phyloP scores from a whole-genome alignment of 2,888 invertebrate genomes.

The Scaptomyza caliginosa region DNA sequence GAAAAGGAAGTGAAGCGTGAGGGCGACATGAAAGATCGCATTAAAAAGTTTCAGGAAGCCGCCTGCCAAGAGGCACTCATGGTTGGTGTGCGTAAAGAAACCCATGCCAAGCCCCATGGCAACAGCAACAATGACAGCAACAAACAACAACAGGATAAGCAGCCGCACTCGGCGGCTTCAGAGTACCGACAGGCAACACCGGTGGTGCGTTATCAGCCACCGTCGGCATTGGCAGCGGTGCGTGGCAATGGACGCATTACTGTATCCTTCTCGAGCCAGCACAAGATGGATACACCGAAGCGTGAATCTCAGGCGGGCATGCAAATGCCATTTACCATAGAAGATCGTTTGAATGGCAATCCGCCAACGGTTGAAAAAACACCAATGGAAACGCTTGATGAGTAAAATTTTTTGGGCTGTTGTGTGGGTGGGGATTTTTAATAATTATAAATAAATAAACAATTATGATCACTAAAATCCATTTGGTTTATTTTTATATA shows the following conservation, averaged over 20 bases:
- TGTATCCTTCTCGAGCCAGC: conserved; percentile 79
- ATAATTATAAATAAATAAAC: neutral
- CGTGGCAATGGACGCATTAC: conserved; percentile 79
- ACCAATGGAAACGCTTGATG: conserved; percentile 58
- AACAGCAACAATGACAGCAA: conserved; percentile 14
- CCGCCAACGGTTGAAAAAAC: conserved; percentile 25
- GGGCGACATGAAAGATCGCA: conserved; percentile 78
- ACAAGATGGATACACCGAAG: conserved; percentile 76
- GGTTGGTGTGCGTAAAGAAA: conserved; percentile 77
- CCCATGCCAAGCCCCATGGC: conserved; percentile 56
- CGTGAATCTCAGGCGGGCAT: conserved; percentile 80
- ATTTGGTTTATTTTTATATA: neutral
- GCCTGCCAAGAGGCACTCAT: conserved; percentile 77
- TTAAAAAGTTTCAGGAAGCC: conserved; percentile 78
- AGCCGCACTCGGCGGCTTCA: conserved; percentile 26
- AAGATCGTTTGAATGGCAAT: conserved; percentile 36
- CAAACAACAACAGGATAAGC: conserved; percentile 15
- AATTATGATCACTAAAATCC: neutral
- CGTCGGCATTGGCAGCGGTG: conserved; percentile 64
- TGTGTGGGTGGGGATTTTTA: conserved; percentile 4
- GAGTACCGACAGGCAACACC: conserved; percentile 67
- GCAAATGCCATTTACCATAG: conserved; percentile 59
- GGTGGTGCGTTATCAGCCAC: conserved; percentile 54
- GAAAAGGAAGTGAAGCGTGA: conserved; percentile 81
- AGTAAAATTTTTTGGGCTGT: conserved; percentile 20